Percentiles rank a stretch among this genome's conserved stretches.
Evolutionary conservation across 1,140 invertebrate genomes (phyloP).

Genomic region (Drosophila bifasciata): DNA sequence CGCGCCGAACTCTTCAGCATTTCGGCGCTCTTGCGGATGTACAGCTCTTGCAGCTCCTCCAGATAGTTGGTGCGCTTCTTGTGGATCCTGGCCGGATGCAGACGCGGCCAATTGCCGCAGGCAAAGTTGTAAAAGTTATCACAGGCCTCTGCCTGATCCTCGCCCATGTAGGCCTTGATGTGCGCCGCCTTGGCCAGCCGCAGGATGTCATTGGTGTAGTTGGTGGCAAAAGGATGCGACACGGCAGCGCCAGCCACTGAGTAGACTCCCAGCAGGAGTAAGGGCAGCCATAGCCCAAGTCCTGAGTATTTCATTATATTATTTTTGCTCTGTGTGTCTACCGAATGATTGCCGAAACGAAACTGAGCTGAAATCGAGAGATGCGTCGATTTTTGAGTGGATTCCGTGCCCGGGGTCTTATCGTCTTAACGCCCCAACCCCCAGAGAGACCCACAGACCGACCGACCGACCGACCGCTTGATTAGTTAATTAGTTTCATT

Average conservation of each 20-base stretch:
- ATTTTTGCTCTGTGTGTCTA: slow-evolving; percentile 15
- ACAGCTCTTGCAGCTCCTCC: slow-evolving; percentile 87
- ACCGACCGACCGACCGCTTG: slow-evolving; percentile 35
- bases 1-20: slow-evolving; percentile 61
- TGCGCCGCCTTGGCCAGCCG: slow-evolving; percentile 84
- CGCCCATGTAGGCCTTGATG: slow-evolving; percentile 91
- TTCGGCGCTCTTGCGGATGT: slow-evolving; percentile 68
- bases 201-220: slow-evolving; percentile 73
- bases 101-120: slow-evolving; percentile 86
- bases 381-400: slow-evolving; percentile 76
- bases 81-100: slow-evolving; percentile 55
- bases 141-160: slow-evolving; percentile 89
- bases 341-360: slow-evolving; percentile 55
- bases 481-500: slow-evolving; percentile 79
- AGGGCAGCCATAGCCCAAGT: slow-evolving; percentile 6
- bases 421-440: slow-evolving; percentile 29
- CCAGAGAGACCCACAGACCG: background rate
- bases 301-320: background rate
- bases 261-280: slow-evolving; percentile 37
- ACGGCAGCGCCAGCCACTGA: background rate
- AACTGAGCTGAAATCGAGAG: slow-evolving; percentile 69
- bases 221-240: slow-evolving; percentile 47
- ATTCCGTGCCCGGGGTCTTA: slow-evolving; percentile 51
- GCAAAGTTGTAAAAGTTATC: slow-evolving; percentile 92
- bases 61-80: slow-evolving; percentile 90